A percentile compares a stretch with the other conserved stretches of the same genome.
phyloP scores from a whole-genome alignment of 2,113 vertebrate species.

The Cephalopterus ornatus region DNA sequence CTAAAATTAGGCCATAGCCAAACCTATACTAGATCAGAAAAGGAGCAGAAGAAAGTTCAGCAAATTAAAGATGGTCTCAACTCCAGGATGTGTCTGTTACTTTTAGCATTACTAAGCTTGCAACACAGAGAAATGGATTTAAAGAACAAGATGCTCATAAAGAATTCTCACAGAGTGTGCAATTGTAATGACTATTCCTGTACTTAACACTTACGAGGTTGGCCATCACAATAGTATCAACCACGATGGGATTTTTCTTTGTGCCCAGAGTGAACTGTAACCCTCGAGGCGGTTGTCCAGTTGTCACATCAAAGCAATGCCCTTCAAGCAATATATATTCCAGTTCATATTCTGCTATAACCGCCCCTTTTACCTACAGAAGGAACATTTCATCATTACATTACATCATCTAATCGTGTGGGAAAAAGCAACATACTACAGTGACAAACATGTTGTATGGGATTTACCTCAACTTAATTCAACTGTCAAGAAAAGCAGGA shows the following conservation, averaged over 20 bases:
- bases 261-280: slow-evolving; percentile 94
- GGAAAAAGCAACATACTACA: neutral
- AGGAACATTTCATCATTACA: neutral
- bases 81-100: neutral
- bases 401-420: neutral
- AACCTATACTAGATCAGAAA: neutral
- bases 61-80: neutral
- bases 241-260: slow-evolving; percentile 79
- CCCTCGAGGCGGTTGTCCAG: slow-evolving; percentile 86
- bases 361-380: slow-evolving; percentile 78
- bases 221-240: slow-evolving; percentile 97
- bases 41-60: fast-evolving
- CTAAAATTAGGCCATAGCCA: neutral
- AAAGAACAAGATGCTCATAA: neutral
- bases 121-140: neutral
- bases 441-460: neutral
- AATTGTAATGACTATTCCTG: neutral
- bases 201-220: slow-evolving; percentile 83
- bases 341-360: slow-evolving; percentile 89
- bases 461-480: neutral
- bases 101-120: neutral
- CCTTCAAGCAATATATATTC: slow-evolving; percentile 93
- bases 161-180: neutral
- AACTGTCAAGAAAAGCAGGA: neutral
- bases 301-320: slow-evolving; percentile 88